These are phyloP conservation scores for Rostratula benghalensis DNA, from an alignment of 2,113 vertebrate genomes.

Conservation along the genomic window DNA sequence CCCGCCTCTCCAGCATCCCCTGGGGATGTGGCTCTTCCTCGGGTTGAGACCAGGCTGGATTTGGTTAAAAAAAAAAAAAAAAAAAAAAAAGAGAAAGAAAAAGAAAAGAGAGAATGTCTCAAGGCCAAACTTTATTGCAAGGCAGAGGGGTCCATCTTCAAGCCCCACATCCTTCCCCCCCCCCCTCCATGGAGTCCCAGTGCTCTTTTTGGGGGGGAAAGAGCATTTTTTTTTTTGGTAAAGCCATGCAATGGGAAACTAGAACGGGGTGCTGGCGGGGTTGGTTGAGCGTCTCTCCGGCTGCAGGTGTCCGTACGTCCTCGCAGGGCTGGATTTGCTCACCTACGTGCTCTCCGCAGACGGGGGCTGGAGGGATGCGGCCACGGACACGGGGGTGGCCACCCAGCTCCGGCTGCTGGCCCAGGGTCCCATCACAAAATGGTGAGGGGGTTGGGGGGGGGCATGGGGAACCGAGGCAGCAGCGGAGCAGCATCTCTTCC, in stretches of 20 bases:
- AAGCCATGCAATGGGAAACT: neutral
- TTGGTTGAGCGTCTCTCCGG: neutral
- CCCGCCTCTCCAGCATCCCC: neutral
- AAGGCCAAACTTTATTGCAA: conserved; percentile 61
- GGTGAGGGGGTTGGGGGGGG: too few relatives aligned
- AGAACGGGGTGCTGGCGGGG: neutral
- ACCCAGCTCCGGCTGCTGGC: neutral
- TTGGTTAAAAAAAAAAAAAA: neutral
- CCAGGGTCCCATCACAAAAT: neutral
- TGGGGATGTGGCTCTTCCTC: fast-evolving
- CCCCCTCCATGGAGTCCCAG: neutral
- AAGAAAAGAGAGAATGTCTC: neutral
- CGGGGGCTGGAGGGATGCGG: neutral
- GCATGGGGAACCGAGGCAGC: neutral
- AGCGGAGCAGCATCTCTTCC: neutral
- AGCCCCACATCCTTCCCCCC: neutral
- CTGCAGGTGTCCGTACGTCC: neutral
- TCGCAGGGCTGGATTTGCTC: neutral
- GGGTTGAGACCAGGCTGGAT: fast-evolving
- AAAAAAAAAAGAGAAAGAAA: neutral
- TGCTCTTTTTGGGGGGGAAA: neutral
- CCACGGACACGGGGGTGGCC: fast-evolving
- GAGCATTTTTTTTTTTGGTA: neutral
- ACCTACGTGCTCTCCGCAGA: fast-evolving
- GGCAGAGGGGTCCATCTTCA: neutral